Evolutionary conservation across 2,113 vertebrate species (phyloP).

Genomic region (Xiphophorus couchianus): DNA sequence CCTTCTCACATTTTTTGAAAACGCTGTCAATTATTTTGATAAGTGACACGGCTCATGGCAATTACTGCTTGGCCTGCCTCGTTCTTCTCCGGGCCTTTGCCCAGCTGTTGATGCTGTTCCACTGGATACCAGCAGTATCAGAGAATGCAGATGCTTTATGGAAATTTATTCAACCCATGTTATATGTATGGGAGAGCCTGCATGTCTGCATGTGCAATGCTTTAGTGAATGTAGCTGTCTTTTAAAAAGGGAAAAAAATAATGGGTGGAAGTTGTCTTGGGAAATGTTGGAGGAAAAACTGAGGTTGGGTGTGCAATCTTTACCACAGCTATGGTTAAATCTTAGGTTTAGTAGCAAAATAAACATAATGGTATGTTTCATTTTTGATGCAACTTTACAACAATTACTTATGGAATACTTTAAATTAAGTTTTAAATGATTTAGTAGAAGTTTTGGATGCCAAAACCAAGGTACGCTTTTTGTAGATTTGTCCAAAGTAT

Average conservation of each 20-base stretch:
- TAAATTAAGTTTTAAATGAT: too few relatives aligned
- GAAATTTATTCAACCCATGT: slow-evolving; percentile 62
- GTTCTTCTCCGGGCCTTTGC: slow-evolving; percentile 26
- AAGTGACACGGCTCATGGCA: slow-evolving; percentile 54
- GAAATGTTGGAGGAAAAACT: slow-evolving; percentile 55
- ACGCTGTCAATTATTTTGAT: slow-evolving; percentile 70
- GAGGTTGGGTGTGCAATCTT: slow-evolving; percentile 48
- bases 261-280: slow-evolving; percentile 49
- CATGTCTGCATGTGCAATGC: slow-evolving; percentile 3
- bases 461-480: too few relatives aligned
- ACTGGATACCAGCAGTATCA: slow-evolving; percentile 35
- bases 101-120: slow-evolving; percentile 48
- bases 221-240: slow-evolving; percentile 30
- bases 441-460: too few relatives aligned
- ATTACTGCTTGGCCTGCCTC: slow-evolving; percentile 56
- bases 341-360: background rate
- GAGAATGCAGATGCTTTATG: slow-evolving; percentile 49
- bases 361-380: background rate
- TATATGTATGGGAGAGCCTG: slow-evolving; percentile 25
- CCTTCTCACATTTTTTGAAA: slow-evolving; percentile 38
- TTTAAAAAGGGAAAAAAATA: slow-evolving; percentile 69
- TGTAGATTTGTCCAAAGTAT: too few relatives aligned
- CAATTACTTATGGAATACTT: background rate
- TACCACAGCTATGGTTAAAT: background rate
- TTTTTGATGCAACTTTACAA: background rate